Conservation (phyloP, 1,140 invertebrate genomes). For the Charaxes varanes region DNA sequence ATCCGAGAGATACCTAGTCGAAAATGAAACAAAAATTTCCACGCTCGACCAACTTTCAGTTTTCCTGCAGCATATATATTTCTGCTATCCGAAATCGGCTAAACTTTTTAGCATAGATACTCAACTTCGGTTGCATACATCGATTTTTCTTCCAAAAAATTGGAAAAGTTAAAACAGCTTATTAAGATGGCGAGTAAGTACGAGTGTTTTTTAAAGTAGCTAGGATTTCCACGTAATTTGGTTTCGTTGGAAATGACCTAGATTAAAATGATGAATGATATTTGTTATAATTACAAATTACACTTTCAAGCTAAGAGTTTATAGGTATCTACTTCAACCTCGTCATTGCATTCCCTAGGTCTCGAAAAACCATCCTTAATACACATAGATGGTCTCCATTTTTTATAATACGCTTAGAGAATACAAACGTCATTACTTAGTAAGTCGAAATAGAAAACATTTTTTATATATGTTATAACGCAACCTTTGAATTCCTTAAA, state of each 20-base stretch:
- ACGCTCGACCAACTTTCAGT: constrained; percentile 4
- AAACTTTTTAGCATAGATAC: constrained; percentile 1
- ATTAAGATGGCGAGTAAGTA: background rate
- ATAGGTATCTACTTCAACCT: too few relatives aligned
- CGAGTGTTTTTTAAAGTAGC: background rate
- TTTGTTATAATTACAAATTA: too few relatives aligned
- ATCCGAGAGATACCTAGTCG: constrained; percentile 7
- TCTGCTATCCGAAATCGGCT: background rate
- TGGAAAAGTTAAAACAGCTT: background rate
- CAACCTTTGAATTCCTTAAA: too few relatives aligned
- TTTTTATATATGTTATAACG: too few relatives aligned
- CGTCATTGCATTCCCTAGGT: too few relatives aligned
- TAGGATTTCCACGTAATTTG: constrained; percentile 5
- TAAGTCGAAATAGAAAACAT: too few relatives aligned
- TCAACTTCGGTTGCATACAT: background rate
- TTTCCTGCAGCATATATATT: constrained; percentile 3
- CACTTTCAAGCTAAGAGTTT: too few relatives aligned
- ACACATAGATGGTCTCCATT: too few relatives aligned
- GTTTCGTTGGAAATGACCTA: background rate
- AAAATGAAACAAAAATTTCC: constrained; percentile 10
- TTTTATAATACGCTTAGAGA: too few relatives aligned
- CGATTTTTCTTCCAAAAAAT: background rate
- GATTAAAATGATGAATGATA: too few relatives aligned
- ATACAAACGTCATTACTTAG: too few relatives aligned
- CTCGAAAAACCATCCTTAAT: too few relatives aligned